Evolutionary conservation across 2,113 vertebrate species (phyloP).

Genomic region (Parotia lawesii): DNA sequence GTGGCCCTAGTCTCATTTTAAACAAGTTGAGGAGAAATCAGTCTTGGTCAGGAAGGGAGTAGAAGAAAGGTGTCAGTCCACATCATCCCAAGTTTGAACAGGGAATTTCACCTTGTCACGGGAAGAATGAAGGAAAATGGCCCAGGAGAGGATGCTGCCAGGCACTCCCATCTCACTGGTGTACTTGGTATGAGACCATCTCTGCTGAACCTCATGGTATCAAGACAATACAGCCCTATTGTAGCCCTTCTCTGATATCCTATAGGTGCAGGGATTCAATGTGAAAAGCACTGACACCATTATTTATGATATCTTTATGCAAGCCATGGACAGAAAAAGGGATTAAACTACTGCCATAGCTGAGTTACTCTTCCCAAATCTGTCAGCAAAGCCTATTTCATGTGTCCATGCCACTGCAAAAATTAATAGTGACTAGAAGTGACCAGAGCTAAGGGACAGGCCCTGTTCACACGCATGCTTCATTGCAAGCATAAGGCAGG

Average conservation of each 20-base stretch:
- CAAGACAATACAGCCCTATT: background rate
- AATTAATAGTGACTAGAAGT: background rate
- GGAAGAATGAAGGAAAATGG: background rate
- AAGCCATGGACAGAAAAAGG: background rate
- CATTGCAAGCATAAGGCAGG: background rate
- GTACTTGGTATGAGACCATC: background rate
- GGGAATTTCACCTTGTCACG: background rate
- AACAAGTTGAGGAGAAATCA: conserved; percentile 53
- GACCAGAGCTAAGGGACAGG: background rate
- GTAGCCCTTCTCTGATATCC: background rate
- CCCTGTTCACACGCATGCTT: background rate
- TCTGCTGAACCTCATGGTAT: background rate
- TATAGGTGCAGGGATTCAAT: background rate
- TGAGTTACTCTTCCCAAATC: background rate
- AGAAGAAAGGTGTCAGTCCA: background rate
- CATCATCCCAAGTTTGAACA: background rate
- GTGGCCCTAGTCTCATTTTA: conserved; percentile 54
- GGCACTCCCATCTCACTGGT: background rate
- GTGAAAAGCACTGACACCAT: background rate
- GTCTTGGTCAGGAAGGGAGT: background rate
- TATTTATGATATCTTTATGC: background rate
- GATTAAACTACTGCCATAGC: background rate
- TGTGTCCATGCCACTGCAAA: background rate
- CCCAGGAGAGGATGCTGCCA: background rate
- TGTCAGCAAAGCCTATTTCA: background rate